Evolutionary conservation across 2,113 vertebrate genomes (phyloP).

Genomic region (Gymnorhina tibicen): DNA sequence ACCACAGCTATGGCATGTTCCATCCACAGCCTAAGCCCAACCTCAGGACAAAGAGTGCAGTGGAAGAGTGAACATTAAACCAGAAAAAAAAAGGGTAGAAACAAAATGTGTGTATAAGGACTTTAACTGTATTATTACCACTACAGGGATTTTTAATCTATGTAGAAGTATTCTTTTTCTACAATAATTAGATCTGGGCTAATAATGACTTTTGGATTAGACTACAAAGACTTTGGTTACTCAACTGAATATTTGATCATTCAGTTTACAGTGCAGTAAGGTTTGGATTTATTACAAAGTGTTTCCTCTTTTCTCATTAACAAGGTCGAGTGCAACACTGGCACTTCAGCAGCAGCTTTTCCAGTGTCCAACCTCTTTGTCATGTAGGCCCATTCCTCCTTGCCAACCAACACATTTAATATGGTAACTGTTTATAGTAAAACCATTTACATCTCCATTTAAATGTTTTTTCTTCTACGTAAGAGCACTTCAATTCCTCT

Average conservation of each 20-base stretch:
- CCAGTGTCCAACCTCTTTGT: neutral
- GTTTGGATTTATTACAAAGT: neutral
- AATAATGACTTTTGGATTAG: neutral
- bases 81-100: neutral
- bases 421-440: neutral
- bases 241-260: neutral
- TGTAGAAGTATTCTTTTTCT: neutral
- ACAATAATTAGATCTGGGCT: neutral
- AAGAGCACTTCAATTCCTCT: neutral
- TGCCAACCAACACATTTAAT: neutral
- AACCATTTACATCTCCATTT: neutral
- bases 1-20: rapidly evolving
- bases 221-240: neutral
- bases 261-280: neutral
- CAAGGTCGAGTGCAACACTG: neutral
- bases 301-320: neutral
- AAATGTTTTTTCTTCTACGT: neutral
- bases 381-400: neutral
- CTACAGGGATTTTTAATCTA: neutral
- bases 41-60: neutral
- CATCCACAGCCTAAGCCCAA: neutral
- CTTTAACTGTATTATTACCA: neutral
- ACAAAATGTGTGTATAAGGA: neutral
- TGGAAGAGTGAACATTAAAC: neutral
- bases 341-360: neutral